These are phyloP conservation scores for Trachymyrmex septentrionalis DNA, from an alignment of 1,140 invertebrate species.

Conservation along the genomic window DNA sequence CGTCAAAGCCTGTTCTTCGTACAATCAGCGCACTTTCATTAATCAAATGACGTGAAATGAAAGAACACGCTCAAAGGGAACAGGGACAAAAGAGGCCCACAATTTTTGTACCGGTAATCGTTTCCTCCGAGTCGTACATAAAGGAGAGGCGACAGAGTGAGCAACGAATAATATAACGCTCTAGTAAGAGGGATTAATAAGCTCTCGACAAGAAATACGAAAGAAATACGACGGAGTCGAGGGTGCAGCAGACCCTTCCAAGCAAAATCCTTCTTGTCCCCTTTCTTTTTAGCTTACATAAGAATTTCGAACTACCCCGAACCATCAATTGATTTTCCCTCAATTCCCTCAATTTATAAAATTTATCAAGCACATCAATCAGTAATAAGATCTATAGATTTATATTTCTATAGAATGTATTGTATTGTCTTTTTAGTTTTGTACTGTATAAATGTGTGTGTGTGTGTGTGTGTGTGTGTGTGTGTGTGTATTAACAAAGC, in stretches of 20 bases:
- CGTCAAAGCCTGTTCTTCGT: slow-evolving; percentile 34
- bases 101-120: slow-evolving; percentile 70
- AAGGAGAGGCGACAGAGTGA: slow-evolving; percentile 70
- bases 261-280: slow-evolving; percentile 41
- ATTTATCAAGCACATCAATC: slow-evolving; percentile 24
- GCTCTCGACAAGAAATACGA: slow-evolving; percentile 71
- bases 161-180: slow-evolving; percentile 70
- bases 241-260: slow-evolving; percentile 53
- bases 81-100: slow-evolving; percentile 66
- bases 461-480: no score
- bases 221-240: slow-evolving; percentile 66
- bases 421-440: no score
- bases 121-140: slow-evolving; percentile 68
- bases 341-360: neutral
- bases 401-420: neutral
- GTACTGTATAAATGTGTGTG: no score
- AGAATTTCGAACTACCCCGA: slow-evolving; percentile 19
- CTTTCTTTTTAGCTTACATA: slow-evolving; percentile 38
- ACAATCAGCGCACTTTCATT: slow-evolving; percentile 74
- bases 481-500: neutral
- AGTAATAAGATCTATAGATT: slow-evolving; percentile 5
- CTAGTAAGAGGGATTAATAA: slow-evolving; percentile 70
- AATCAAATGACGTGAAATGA: slow-evolving; percentile 76
- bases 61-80: slow-evolving; percentile 67
- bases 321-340: slow-evolving; percentile 20